A percentile compares a stretch with the other conserved stretches of the same genome.
Conservation (phyloP, 2,797 vertebrate species). For the Bradypodion pumilum region DNA sequence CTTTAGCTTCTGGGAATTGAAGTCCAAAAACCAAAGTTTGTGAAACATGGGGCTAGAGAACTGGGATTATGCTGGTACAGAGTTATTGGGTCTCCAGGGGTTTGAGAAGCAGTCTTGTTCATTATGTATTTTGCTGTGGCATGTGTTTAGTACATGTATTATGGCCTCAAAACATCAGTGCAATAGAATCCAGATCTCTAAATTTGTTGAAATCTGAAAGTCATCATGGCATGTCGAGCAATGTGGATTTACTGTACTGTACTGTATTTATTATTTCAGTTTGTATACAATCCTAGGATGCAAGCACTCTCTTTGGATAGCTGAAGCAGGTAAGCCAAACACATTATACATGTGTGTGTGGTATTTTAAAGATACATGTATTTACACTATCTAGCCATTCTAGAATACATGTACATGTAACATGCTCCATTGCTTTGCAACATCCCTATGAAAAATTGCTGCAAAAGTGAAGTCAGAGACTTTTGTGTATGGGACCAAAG, state of each 20-base stretch:
- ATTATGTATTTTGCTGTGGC: neutral
- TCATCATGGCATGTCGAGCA: neutral
- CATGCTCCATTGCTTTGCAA: too few relatives aligned
- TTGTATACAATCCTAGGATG: too few relatives aligned
- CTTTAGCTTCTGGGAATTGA: too few relatives aligned
- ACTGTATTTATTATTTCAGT: too few relatives aligned
- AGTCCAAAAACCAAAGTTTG: too few relatives aligned
- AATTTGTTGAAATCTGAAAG: neutral
- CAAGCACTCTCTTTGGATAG: too few relatives aligned
- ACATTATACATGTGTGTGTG: neutral
- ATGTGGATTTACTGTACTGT: too few relatives aligned
- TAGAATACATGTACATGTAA: neutral
- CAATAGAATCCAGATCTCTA: neutral
- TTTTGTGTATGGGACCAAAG: too few relatives aligned
- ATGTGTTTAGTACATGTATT: neutral
- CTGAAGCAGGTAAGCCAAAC: neutral
- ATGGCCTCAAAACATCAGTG: neutral
- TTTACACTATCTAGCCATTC: neutral
- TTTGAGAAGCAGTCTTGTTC: neutral
- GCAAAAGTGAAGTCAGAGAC: neutral
- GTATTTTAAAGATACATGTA: neutral
- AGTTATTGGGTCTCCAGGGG: neutral
- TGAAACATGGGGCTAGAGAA: too few relatives aligned
- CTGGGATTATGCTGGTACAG: neutral
- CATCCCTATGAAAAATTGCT: neutral